Base-by-base conservation (phyloP, 2,113 vertebrate genomes). In the Eidolon helvum region DNA sequence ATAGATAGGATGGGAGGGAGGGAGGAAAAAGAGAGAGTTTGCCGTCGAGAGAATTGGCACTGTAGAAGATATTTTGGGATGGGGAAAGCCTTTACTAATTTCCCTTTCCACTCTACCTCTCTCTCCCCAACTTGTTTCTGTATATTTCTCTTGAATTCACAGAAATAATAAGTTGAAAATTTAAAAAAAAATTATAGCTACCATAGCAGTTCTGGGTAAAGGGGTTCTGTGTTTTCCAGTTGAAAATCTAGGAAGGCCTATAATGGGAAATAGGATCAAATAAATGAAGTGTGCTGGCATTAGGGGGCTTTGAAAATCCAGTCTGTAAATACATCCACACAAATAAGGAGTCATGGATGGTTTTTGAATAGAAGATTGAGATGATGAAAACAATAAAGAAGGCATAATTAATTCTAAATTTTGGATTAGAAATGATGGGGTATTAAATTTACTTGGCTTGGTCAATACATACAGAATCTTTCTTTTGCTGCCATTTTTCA, bases 61-160 rank as follows among this genome's bases (percentile, higher is more conserved):
- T 57, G 30, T 33, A n/a, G 89, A 38, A 90, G 71, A 57, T 89
- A 96, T 83, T 91, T 96, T 77, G 79, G 40, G 78, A 65, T 9
- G 19, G 74, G 77, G 48, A 74, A 93, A 86, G 28, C 78, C 55
- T 88, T 90, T 80, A 30, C 43, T 77, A n/a, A 61, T 89, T 92
- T 94, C 35, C 33, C 48, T 91, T 95, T 93, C 50, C 69, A 53
- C 26, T 50, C 53, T 33, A 38, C 35, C 53, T 38, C 7, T 12
- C 7, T 74, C 15, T 40, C 43, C 12, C 2, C 28, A 43, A 28
- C 38, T 40, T 80, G 75, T 92, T 79, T 65, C 21, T 84, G 38
- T 59, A 22, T 87, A 43, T 82, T 90, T 57, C 61, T 94, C 28
- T 91, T 72, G 65, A 85, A 90, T 65, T 22, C 28, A 91, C 40